Conservation (phyloP, 1,140 invertebrate species). For the Teleopsis dalmanni region DNA sequence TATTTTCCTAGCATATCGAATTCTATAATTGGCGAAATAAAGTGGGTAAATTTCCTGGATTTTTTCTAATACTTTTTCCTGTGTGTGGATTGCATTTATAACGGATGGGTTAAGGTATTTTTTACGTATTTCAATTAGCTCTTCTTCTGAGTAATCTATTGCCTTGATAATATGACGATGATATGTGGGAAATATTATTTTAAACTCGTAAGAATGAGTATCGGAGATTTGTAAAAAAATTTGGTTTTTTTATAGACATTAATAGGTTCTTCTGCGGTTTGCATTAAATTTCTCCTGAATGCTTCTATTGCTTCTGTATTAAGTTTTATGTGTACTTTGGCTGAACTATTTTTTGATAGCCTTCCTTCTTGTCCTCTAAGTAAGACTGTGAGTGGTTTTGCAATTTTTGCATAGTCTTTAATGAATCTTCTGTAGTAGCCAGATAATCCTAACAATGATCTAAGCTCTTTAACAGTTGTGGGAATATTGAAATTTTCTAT, state of each 20-base stretch:
- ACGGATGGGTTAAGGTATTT: constrained; percentile 11
- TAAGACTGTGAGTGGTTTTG: constrained; percentile 23
- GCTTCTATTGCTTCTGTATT: constrained; percentile 5
- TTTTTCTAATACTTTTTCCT: constrained; percentile 11
- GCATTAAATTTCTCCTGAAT: no score
- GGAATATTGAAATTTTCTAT: constrained; percentile 11
- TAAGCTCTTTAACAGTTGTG: constrained; percentile 6
- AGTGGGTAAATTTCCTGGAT: constrained; percentile 13
- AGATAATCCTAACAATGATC: constrained; percentile 23
- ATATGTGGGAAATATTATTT: constrained; percentile 32
- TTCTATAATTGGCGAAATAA: constrained; percentile 12
- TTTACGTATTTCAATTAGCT: constrained; percentile 10
- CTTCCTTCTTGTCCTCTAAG: constrained; percentile 8
- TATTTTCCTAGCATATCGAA: constrained; percentile 8
- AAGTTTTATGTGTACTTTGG: constrained; percentile 1
- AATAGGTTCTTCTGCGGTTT: no score
- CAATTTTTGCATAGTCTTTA: constrained; percentile 27
- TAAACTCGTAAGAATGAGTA: constrained; percentile 33
- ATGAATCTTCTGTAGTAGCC: constrained; percentile 39
- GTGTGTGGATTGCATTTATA: constrained; percentile 12
- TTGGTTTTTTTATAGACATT: no score
- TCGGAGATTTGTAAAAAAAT: constrained; percentile 30
- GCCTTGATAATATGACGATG: constrained; percentile 38
- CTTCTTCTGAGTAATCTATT: constrained; percentile 21
- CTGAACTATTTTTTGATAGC: constrained; percentile 7